Evolutionary conservation across 2,113 vertebrate genomes (phyloP), one percentile per base, ranked within the genome.

Genomic region (Xiphophorus couchianus): DNA sequence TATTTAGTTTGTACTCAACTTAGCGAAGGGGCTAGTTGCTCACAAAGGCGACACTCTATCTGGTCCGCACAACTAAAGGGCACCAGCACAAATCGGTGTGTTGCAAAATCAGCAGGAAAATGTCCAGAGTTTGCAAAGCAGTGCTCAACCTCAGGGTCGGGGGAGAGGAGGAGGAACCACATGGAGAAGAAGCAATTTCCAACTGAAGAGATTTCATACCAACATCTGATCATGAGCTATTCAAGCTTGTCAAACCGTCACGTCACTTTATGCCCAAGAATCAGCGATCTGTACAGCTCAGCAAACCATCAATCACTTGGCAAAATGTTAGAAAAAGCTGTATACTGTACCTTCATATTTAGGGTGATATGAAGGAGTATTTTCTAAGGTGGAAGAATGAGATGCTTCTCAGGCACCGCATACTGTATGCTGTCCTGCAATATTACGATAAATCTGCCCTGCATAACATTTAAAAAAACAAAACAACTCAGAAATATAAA

Each of bases 271-370:
- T 44, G 79, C 79, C 37, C 30, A n/a, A 62, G 35, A 33, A 17
- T 71, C 69, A 19, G 0, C 28, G 28, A 28, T 84, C 71, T 75
- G 25, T 58, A 22, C 28, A 35, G 62, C 73, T 69, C 62, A 74
- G 78, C 67, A 29, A 76, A 64, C 54, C 29, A 61, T 74, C 44
- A 74, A 80, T 89, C 68, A 66, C 73, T 54, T 27, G 28, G 70
- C 67, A 81, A 77, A 29, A 19, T 70, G 31, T 81, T 78, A 89
- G 10, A 86, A 84, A 89, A 89, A 84, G 78, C 70, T 77, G 79
- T 71, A 61, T 35, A 74, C 61, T 66, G 42, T n/a, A 77, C 58
- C 37, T 76, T 82, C 60, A 78, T 86, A 82, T 84, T 73, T 66
- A 27, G 68, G 29, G 82, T 64, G 7, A 71, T 77, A 44, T 33